Conservation (phyloP, 1,140 invertebrate genomes). For the Caenorhabditis elegans region WBcel235 BX284606.5:3792001-3792500, state of each 20-base stretch:
- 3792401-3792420: slow-evolving; percentile 15
- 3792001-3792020: too few relatives aligned
- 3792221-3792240: neutral
- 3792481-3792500: slow-evolving; percentile 21
- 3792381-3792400: slow-evolving; percentile 19
- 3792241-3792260: slow-evolving; percentile 5
- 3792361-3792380: neutral
- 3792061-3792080: too few relatives aligned
- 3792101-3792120: too few relatives aligned
- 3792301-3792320: neutral
- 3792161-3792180: neutral
- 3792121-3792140: too few relatives aligned
- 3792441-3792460: neutral
- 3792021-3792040: too few relatives aligned
- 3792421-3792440: neutral
- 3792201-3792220: slow-evolving; percentile 4
- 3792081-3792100: too few relatives aligned
- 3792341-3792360: neutral
- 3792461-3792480: slow-evolving; percentile 15
- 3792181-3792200: slow-evolving; percentile 6
- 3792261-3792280: slow-evolving; percentile 10
- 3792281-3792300: slow-evolving; percentile 29
- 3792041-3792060: too few relatives aligned
- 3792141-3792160: too few relatives aligned
- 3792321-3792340: too few relatives aligned